Percentiles rank a stretch among this genome's conserved stretches.
Conservation (phyloP, 1,140 invertebrate genomes). For the Papilio xuthus region DNA sequence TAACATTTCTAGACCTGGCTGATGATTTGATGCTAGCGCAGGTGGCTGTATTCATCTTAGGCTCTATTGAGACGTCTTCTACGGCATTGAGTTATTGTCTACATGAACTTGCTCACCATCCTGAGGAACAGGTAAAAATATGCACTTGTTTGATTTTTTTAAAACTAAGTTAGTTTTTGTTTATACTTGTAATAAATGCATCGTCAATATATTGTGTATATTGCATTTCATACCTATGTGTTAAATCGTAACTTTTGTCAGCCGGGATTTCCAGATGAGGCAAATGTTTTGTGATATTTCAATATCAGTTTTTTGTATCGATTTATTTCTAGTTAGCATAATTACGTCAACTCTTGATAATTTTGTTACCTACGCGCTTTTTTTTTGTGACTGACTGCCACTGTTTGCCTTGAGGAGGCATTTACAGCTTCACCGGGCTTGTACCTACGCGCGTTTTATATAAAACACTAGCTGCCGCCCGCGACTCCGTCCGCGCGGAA, state of each 20-base stretch:
- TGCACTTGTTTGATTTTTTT: too few species aligned
- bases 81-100: slow-evolving; percentile 85
- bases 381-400: too few species aligned
- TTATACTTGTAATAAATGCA: too few species aligned
- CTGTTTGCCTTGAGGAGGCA: too few species aligned
- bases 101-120: slow-evolving; percentile 86
- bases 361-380: too few species aligned
- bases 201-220: background rate
- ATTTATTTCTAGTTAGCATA: background rate
- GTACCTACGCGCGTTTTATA: background rate
- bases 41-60: slow-evolving; percentile 86
- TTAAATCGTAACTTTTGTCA: background rate
- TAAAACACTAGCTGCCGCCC: too few species aligned
- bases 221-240: background rate
- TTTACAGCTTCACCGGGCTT: too few species aligned
- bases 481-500: too few species aligned
- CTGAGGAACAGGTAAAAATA: slow-evolving; percentile 83
- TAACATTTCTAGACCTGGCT: slow-evolving; percentile 69
- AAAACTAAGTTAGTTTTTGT: too few species aligned
- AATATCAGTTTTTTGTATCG: background rate
- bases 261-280: background rate
- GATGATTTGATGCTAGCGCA: slow-evolving; percentile 85
- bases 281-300: background rate
- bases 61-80: slow-evolving; percentile 90
- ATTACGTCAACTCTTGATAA: background rate